Evolutionary conservation across 2,888 invertebrate species (phyloP).

Genomic region (Formica aserva): DNA sequence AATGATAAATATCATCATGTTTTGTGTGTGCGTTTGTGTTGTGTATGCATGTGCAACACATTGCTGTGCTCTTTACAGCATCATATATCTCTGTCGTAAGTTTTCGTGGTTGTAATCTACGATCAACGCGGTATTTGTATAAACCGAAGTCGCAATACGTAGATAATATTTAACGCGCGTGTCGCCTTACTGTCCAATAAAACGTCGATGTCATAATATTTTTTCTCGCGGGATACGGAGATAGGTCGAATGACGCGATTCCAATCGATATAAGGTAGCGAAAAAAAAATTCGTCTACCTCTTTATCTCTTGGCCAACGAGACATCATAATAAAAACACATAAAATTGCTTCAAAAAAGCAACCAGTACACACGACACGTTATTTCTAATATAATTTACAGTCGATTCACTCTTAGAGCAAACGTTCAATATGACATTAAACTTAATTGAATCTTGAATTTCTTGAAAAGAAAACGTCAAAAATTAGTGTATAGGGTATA

Average conservation of each 20-base stretch:
- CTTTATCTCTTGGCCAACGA: background rate
- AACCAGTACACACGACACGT: background rate
- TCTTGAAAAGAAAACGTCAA: background rate
- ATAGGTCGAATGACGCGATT: slow-evolving; percentile 24
- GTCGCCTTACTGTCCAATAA: slow-evolving; percentile 24
- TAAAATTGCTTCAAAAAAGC: background rate
- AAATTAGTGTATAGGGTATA: background rate
- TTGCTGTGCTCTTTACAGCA: background rate
- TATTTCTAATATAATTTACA: slow-evolving; percentile 21
- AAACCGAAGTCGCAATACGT: slow-evolving; percentile 13
- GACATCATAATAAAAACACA: background rate
- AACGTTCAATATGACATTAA: slow-evolving; percentile 1
- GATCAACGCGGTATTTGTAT: slow-evolving; percentile 2
- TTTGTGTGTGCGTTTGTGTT: background rate
- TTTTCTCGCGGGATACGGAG: background rate
- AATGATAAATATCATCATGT: slow-evolving; percentile 20
- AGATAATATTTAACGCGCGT: slow-evolving; percentile 30
- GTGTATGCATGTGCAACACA: background rate
- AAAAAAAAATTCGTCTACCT: slow-evolving; percentile 18
- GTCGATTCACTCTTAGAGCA: background rate
- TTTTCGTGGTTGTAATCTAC: slow-evolving; percentile 34
- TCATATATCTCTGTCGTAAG: slow-evolving; percentile 23
- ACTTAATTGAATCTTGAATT: background rate
- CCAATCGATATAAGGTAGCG: slow-evolving; percentile 18
- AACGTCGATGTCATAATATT: slow-evolving; percentile 38